phyloP scores from a whole-genome alignment of 2,888 invertebrate species.

The Sericinus montela region DNA sequence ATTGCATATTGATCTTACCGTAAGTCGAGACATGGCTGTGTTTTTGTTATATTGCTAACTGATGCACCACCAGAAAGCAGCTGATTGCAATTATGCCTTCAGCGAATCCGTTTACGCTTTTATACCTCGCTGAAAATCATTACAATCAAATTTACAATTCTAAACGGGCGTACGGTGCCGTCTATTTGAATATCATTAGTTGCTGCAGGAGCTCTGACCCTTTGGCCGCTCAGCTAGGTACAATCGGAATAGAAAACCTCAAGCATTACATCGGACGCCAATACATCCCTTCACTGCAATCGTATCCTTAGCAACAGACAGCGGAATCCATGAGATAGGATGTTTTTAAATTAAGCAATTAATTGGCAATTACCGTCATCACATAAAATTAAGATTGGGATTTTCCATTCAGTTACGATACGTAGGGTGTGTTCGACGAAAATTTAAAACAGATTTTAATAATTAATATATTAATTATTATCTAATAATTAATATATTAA shows the following conservation, averaged over 20 bases:
- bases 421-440: too few relatives aligned
- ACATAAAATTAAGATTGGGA: neutral
- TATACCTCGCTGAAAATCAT: conserved; percentile 66
- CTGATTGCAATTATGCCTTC: conserved; percentile 50
- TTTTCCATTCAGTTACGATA: too few relatives aligned
- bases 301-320: conserved; percentile 23
- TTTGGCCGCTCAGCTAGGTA: conserved; percentile 4
- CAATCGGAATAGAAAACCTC: conserved; percentile 25
- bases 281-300: conserved; percentile 29
- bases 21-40: conserved; percentile 62
- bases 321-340: conserved; percentile 1
- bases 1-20: conserved; percentile 43
- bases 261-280: conserved; percentile 18
- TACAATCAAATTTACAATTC: conserved; percentile 71
- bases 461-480: too few relatives aligned
- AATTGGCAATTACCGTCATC: neutral
- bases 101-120: conserved; percentile 54
- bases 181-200: conserved; percentile 70
- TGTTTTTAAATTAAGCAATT: neutral
- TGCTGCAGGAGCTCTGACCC: conserved; percentile 29
- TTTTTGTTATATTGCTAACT: conserved; percentile 35
- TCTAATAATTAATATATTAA: too few relatives aligned
- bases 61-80: conserved; percentile 46
- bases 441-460: neutral
- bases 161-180: conserved; percentile 62